phyloP scores from a whole-genome alignment of 2,113 vertebrate genomes.

The Thunnus maccoyii region DNA sequence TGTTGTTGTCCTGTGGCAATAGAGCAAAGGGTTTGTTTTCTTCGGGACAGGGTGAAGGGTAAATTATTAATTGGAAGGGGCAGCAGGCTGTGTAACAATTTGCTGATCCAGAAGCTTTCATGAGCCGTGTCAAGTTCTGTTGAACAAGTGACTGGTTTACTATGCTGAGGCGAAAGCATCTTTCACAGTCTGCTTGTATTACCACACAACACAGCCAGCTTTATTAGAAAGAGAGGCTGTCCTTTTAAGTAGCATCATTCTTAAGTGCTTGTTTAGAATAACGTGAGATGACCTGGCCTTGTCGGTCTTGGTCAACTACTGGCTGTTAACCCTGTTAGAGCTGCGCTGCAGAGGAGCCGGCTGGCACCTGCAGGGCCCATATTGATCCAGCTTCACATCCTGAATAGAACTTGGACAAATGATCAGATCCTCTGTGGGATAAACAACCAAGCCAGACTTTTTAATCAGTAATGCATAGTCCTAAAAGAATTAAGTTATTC shows the following conservation, averaged over 20 bases:
- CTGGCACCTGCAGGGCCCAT: constrained; percentile 63
- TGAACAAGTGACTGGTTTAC: constrained; percentile 80
- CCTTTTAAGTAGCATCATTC: constrained; percentile 43
- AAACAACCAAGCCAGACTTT: constrained; percentile 69
- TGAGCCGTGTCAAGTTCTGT: constrained; percentile 76
- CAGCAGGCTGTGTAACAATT: constrained; percentile 83
- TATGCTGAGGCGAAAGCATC: constrained; percentile 65
- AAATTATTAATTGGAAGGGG: constrained; percentile 85
- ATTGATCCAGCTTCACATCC: constrained; percentile 79
- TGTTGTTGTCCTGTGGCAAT: constrained; percentile 66
- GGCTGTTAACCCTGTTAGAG: constrained; percentile 59
- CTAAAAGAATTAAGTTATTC: constrained; percentile 65
- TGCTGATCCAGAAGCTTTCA: constrained; percentile 84
- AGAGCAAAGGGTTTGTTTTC: constrained; percentile 75
- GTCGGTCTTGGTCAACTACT: constrained; percentile 41
- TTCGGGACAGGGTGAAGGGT: constrained; percentile 72
- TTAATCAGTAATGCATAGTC: constrained; percentile 75
- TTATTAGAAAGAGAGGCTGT: constrained; percentile 48
- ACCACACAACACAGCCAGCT: constrained; percentile 39
- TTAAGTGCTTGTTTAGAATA: constrained; percentile 53
- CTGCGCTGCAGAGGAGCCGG: constrained; percentile 29
- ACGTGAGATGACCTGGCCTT: constrained; percentile 41
- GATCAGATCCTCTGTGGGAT: constrained; percentile 70
- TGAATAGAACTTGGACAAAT: constrained; percentile 80
- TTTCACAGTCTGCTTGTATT: constrained; percentile 57